Percentiles rank a stretch among this genome's conserved stretches.
Evolutionary conservation across 2,113 vertebrate species (phyloP).

Genomic region (Alces alces): DNA sequence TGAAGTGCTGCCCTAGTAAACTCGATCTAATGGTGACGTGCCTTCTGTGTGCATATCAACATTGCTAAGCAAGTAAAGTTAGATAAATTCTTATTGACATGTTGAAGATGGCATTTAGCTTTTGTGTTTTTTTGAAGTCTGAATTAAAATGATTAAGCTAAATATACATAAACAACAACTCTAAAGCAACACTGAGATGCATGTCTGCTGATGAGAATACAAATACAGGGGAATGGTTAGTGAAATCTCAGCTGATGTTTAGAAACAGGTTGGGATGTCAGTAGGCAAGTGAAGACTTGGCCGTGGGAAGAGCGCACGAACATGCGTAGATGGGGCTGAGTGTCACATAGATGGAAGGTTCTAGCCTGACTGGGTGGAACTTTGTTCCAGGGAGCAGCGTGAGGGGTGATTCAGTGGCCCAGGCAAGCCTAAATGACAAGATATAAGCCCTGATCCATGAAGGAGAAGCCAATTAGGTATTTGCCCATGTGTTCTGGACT

Average conservation of each 20-base stretch:
- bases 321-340: background rate
- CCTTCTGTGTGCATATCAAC: background rate
- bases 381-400: background rate
- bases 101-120: background rate
- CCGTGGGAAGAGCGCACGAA: background rate
- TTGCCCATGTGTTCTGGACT: background rate
- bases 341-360: background rate
- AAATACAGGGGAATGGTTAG: background rate
- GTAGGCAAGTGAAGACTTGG: background rate
- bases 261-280: background rate
- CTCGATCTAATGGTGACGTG: background rate
- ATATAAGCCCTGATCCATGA: background rate
- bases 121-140: background rate
- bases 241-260: background rate
- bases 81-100: background rate
- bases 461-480: background rate
- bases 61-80: background rate
- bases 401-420: background rate
- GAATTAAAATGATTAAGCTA: background rate
- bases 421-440: background rate
- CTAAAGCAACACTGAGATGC: background rate
- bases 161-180: background rate
- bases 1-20: background rate
- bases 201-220: background rate
- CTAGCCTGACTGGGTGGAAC: background rate